phyloP scores from a whole-genome alignment of 2,888 invertebrate species.

The Chymomyza amoena region DNA sequence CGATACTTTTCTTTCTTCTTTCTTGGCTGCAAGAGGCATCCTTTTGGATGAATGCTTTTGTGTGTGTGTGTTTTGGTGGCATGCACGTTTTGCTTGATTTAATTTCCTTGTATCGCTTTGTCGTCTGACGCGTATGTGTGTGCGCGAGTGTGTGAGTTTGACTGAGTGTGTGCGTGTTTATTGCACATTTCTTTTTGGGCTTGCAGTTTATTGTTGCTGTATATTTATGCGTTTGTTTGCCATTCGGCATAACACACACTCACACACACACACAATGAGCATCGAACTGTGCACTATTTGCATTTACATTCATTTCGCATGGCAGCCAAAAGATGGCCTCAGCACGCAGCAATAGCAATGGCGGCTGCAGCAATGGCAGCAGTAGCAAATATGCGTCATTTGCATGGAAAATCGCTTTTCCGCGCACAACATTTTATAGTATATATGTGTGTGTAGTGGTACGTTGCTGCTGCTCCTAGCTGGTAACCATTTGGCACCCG shows the following conservation, averaged over 20 bases:
- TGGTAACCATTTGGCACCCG: constrained; percentile 9
- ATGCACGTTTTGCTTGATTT: constrained; percentile 71
- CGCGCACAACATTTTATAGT: constrained; percentile 44
- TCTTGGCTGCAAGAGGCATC: background rate
- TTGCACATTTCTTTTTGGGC: constrained; percentile 57
- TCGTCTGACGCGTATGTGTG: constrained; percentile 13
- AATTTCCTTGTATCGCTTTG: constrained; percentile 58
- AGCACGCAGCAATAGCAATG: background rate
- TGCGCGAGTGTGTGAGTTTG: constrained; percentile 12
- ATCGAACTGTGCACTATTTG: constrained; percentile 60
- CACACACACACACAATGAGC: constrained; percentile 36
- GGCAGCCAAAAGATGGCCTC: constrained; percentile 63
- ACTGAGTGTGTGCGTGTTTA: constrained; percentile 54
- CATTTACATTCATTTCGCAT: constrained; percentile 70
- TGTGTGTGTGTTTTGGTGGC: constrained; percentile 40
- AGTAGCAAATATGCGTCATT: constrained; percentile 68
- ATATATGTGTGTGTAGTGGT: constrained; percentile 18
- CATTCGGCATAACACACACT: constrained; percentile 7
- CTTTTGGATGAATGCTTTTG: constrained; percentile 3
- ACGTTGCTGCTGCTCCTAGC: constrained; percentile 10
- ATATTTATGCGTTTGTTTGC: constrained; percentile 71
- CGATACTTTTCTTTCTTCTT: constrained; percentile 43
- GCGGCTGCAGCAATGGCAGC: constrained; percentile 15
- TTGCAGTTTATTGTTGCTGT: constrained; percentile 43
- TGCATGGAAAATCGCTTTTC: constrained; percentile 74